Conservation (phyloP, 2,888 invertebrate genomes). For the Artemia sp. region DNA sequence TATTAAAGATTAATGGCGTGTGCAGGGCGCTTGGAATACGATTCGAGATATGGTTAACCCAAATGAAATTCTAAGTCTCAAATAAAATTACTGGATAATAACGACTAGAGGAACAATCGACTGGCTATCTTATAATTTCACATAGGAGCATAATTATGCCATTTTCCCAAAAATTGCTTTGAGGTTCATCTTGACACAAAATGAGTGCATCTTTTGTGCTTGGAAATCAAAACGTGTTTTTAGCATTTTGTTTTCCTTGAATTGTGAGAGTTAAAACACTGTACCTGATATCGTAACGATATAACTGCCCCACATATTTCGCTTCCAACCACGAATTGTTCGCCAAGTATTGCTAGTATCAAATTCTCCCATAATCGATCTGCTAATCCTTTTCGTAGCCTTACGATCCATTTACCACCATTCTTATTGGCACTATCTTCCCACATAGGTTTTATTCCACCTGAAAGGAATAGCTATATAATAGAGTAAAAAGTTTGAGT, state of each 20-base stretch:
- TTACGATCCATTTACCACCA: constrained; percentile 95
- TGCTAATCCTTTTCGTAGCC: constrained; percentile 80
- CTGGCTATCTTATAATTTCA: too few species aligned
- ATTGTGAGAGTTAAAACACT: background rate
- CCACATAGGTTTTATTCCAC: constrained; percentile 99
- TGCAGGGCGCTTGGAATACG: too few species aligned
- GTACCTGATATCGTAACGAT: constrained; percentile 75
- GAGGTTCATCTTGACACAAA: background rate
- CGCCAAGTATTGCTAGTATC: constrained; percentile 92
- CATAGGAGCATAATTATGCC: too few species aligned
- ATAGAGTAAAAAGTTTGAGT: too few species aligned
- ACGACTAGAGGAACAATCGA: too few species aligned
- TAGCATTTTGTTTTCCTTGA: background rate
- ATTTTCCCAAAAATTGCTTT: too few species aligned
- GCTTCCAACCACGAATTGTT: constrained; percentile 95
- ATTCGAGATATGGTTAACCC: too few species aligned
- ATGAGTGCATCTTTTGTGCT: background rate
- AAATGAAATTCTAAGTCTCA: too few species aligned
- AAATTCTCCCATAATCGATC: constrained; percentile 97
- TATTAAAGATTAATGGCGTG: too few species aligned
- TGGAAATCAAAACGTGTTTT: background rate
- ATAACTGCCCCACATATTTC: constrained; percentile 97
- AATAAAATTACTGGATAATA: too few species aligned
- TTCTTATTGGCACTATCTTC: constrained; percentile 90
- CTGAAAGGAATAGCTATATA: constrained; percentile 27